Base-by-base conservation (phyloP, 2,888 invertebrate species). In the Noctua pronuba region DNA sequence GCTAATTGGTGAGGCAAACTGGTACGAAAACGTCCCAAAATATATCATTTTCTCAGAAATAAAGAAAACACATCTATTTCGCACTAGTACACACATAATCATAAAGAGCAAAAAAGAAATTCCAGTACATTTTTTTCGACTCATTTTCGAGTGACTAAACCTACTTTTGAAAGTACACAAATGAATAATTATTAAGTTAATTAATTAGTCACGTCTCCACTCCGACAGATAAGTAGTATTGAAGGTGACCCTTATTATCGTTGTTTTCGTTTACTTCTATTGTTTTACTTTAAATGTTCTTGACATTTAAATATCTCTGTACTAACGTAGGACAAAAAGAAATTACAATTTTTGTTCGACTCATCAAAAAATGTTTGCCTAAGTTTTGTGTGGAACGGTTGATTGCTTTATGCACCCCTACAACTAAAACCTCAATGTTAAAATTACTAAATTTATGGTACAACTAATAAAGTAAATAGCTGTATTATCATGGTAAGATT, bases 1-100 rank as follows among this genome's bases (percentile, higher is more conserved):
- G 95, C 94, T 96, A 96, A 96, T 92, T 93, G 92, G 77, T 77
- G 85, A 86, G 73, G 91, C 90, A 94, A 94, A 95, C 92, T 91
- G 80, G 66, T 41, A 41, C 16, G n/a, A 41, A 67, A 70, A 86
- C 84, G n/a, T 44, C 60, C 21, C 71, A 60, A 78, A 35, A 62
- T 65, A 6, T 2, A 6, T 62, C n/a, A 68, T 75, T 58, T 28
- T 18, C 0, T n/a, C 21, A 8, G 28, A 7, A 18, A 31, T 1
- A 8, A 28, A 28, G 3, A 8, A 28, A 18, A 18, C 31, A 31
- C 8, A 62, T 38, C 7, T 58, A 11, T 11, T 41, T 41, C 11
- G 41, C 41, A 41, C 41, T 8, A 8, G 5, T 1, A 18, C 13
- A 55, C 1, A 55, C 55, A n/a, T 11, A 55, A 58, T 28, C 1